A percentile compares a stretch with the other conserved stretches of the same genome.
These are phyloP conservation scores for Danaus chrysippus DNA, from an alignment of 2,888 invertebrate species.

Conservation along the genomic window DNA sequence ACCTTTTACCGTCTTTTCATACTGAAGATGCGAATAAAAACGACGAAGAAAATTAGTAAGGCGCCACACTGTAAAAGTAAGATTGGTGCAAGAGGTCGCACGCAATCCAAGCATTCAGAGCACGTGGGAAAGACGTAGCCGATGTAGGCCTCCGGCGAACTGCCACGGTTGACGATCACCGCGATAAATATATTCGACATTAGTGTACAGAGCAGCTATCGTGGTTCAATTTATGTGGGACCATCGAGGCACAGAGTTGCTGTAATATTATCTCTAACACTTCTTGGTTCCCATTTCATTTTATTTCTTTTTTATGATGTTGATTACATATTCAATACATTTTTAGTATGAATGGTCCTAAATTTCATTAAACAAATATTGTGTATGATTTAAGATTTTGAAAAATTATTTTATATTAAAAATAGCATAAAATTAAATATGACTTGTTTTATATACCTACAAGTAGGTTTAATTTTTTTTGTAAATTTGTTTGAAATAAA, in stretches of 20 bases:
- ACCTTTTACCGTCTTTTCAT: slow-evolving; percentile 32
- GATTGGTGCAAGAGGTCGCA: slow-evolving; percentile 67
- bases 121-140: slow-evolving; percentile 72
- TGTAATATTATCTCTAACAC: slow-evolving; percentile 26
- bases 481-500: too few relatives aligned
- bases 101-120: slow-evolving; percentile 75
- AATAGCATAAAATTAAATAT: too few relatives aligned
- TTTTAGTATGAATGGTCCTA: neutral
- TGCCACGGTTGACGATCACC: slow-evolving; percentile 74
- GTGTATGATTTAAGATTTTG: too few relatives aligned
- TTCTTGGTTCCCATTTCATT: slow-evolving; percentile 18
- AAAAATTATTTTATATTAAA: too few relatives aligned
- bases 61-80: slow-evolving; percentile 42
- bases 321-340: slow-evolving; percentile 8
- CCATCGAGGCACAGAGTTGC: slow-evolving; percentile 23
- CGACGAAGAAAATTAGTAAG: slow-evolving; percentile 14
- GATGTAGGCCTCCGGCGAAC: slow-evolving; percentile 66
- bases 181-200: slow-evolving; percentile 74
- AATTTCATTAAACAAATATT: too few relatives aligned
- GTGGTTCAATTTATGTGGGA: slow-evolving; percentile 45
- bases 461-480: too few relatives aligned
- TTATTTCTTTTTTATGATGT: slow-evolving; percentile 16
- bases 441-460: too few relatives aligned
- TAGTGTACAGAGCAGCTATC: slow-evolving; percentile 60
- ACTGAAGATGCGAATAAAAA: slow-evolving; percentile 39